phyloP scores from a whole-genome alignment of 1,140 invertebrate genomes.

The Paracyclopina nana region DNA sequence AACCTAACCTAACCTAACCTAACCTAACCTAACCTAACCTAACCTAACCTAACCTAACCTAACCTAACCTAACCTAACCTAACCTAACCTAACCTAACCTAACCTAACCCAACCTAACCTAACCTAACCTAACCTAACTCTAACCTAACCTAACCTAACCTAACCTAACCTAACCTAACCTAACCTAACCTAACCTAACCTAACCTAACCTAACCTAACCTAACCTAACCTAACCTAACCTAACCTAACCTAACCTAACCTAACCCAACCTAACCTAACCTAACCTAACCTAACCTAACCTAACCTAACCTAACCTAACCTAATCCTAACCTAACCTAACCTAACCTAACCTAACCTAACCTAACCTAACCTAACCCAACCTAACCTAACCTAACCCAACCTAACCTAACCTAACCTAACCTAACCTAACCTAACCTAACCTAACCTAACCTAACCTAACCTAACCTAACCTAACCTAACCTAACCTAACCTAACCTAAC shows the following conservation, averaged over 20 bases:
- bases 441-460: not conserved
- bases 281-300: slow-evolving; percentile 5
- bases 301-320: slow-evolving; percentile 2
- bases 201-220: slow-evolving; percentile 10
- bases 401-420: not conserved
- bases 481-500: not conserved
- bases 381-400: not conserved
- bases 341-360: not conserved
- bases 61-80: slow-evolving; percentile 18
- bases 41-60: slow-evolving; percentile 16
- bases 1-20: slow-evolving; percentile 14
- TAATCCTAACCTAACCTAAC: too few relatives aligned
- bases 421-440: not conserved
- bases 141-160: slow-evolving; percentile 10
- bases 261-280: slow-evolving; percentile 4
- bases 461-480: slow-evolving; percentile 2
- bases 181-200: slow-evolving; percentile 7
- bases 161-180: slow-evolving; percentile 8
- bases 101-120: slow-evolving; percentile 5
- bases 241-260: slow-evolving; percentile 8
- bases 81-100: slow-evolving; percentile 14
- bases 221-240: slow-evolving; percentile 7
- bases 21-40: slow-evolving; percentile 18
- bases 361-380: not conserved
- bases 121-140: slow-evolving; percentile 3